phyloP scores from a whole-genome alignment of 2,888 invertebrate genomes.

The Papilio elwesi region DNA sequence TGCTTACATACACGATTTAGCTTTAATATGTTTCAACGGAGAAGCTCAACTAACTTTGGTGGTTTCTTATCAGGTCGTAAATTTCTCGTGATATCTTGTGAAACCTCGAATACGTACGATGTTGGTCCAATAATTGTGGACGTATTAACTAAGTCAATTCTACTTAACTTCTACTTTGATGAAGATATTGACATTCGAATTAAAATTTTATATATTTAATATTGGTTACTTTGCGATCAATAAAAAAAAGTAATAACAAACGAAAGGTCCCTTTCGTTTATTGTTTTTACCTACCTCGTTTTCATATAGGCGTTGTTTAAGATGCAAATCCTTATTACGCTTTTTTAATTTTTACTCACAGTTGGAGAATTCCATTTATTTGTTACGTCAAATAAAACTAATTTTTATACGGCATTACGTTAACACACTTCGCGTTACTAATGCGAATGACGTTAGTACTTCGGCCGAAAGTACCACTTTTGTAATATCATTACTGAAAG shows the following conservation, averaged over 20 bases:
- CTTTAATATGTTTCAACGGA: slow-evolving; percentile 30
- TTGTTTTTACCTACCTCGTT: too few species aligned
- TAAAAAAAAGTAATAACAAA: too few species aligned
- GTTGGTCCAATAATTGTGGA: slow-evolving; percentile 49
- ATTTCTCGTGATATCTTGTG: slow-evolving; percentile 75
- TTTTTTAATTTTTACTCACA: too few species aligned
- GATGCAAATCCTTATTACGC: too few species aligned
- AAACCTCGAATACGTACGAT: slow-evolving; percentile 67
- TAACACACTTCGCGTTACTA: slow-evolving; percentile 37
- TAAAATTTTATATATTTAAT: background rate
- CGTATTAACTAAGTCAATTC: background rate
- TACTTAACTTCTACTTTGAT: too few species aligned
- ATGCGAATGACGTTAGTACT: slow-evolving; percentile 56
- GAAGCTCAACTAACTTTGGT: slow-evolving; percentile 63
- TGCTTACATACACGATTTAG: slow-evolving; percentile 10
- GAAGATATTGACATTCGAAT: too few species aligned
- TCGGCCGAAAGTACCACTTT: slow-evolving; percentile 58
- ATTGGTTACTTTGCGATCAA: background rate
- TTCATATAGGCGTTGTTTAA: too few species aligned
- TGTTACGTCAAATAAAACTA: background rate
- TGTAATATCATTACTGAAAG: slow-evolving; percentile 69
- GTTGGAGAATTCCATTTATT: too few species aligned
- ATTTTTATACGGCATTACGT: background rate
- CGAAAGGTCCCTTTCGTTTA: too few species aligned
- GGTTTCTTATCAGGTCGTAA: slow-evolving; percentile 78